Evolutionary conservation across 2,888 invertebrate genomes (phyloP).

Genomic region (Meteorus cinctellus): DNA sequence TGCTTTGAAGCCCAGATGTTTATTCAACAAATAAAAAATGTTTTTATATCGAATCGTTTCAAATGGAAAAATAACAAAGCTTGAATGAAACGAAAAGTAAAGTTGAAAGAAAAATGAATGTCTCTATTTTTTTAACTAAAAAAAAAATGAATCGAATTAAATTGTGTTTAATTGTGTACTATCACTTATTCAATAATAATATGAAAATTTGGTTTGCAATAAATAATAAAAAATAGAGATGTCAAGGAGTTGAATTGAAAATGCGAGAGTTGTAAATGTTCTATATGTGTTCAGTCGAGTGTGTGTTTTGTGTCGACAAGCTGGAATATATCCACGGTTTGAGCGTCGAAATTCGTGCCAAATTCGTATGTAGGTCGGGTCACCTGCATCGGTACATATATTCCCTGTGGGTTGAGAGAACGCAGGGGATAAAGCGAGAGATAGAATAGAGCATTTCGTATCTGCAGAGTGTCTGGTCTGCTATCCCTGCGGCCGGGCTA

Average conservation of each 20-base stretch:
- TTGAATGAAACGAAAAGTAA: background rate
- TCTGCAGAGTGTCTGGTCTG: conserved; percentile 53
- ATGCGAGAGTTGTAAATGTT: background rate
- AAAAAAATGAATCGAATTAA: background rate
- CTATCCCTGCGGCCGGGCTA: conserved; percentile 42
- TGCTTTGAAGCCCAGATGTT: conserved; percentile 49
- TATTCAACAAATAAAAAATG: conserved; percentile 50
- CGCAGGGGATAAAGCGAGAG: background rate
- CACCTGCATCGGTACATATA: conserved; percentile 66
- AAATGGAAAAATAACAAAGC: conserved; percentile 28
- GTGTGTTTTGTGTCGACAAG: conserved; percentile 15
- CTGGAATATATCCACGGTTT: conserved; percentile 38
- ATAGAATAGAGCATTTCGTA: conserved; percentile 45
- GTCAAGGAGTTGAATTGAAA: conserved; percentile 31
- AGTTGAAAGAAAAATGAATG: background rate
- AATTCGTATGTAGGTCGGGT: conserved; percentile 70
- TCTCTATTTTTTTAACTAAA: background rate
- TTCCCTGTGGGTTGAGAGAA: conserved; percentile 48
- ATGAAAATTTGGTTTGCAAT: background rate
- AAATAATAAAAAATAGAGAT: background rate
- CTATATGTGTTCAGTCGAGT: background rate
- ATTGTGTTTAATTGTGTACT: background rate
- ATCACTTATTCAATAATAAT: too few relatives aligned
- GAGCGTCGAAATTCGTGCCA: conserved; percentile 63
- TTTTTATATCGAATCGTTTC: conserved; percentile 39